These are phyloP conservation scores for Pachydiplax longipennis DNA, from an alignment of 2,888 invertebrate species.

Conservation along the genomic window DNA sequence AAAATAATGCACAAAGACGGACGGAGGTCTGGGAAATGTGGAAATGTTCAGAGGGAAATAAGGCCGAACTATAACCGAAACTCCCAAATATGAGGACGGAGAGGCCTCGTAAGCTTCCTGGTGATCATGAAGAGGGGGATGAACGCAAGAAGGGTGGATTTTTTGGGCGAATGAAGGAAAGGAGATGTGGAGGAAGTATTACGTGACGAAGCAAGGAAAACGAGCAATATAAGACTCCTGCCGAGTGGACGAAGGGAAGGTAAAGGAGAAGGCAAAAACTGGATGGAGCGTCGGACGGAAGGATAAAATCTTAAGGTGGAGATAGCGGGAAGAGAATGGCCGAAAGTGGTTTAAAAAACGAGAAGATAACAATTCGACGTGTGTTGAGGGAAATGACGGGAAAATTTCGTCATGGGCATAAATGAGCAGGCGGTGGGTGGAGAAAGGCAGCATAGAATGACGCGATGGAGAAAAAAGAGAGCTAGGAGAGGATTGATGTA, in stretches of 20 bases:
- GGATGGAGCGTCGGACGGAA: background rate
- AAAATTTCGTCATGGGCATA: background rate
- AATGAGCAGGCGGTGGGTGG: background rate
- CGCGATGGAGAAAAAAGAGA: background rate
- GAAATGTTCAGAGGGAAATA: background rate
- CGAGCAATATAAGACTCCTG: background rate
- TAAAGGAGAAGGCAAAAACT: background rate
- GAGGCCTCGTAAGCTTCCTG: background rate
- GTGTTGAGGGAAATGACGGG: background rate
- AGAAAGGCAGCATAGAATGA: background rate
- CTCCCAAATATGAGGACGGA: background rate
- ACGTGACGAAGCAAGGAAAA: background rate
- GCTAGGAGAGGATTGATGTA: background rate
- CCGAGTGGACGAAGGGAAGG: background rate
- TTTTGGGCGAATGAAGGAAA: background rate
- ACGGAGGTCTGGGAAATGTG: too few relatives aligned
- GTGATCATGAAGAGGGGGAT: background rate
- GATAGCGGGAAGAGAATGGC: background rate
- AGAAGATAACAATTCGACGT: background rate
- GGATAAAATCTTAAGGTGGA: background rate
- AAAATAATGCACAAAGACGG: too few relatives aligned
- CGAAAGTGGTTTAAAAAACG: background rate
- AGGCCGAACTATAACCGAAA: background rate
- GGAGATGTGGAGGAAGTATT: background rate
- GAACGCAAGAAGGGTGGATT: background rate